Base-by-base conservation (phyloP, 2,888 invertebrate species). In the Fragum whitleyi region DNA sequence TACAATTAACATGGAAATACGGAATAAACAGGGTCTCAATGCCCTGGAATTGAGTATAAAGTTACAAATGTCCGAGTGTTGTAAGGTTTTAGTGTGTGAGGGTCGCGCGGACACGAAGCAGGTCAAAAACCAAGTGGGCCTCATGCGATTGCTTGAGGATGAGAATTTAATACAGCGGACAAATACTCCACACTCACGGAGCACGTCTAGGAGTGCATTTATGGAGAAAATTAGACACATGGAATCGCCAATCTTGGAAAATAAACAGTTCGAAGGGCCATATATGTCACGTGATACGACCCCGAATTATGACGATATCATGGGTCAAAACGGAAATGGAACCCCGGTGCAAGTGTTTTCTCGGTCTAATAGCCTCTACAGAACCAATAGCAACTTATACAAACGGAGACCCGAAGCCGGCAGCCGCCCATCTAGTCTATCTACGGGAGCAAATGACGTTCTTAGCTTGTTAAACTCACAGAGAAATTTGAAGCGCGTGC, bases 1-100 rank as follows among this genome's bases (percentile, higher is more conserved):
- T 5, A 47, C 78, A 1, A 65, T 89, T 0, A 79, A 89, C 65
- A 74, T 90, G 2, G 88, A 90, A 77, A 1, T 86, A 23, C 62
- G 74, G 29, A 90, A 89, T 74, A 77, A 71, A 47, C 79, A 89
- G 0, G 87, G 87, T 3, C 71, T 90, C 14, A 88, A 86, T 23
- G 86, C 89, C n/a, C 70, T 90, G 1, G 88, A 89, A 23, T 67
- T 90, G 36, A 87, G 88, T 28, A 87, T 90, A 11, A 90, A 90
- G 74, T 77, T 91, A 36, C 86, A 88, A 47, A 81, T 87, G 71
- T 68, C 87, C 9, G 89, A 90, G 39, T 90, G 89, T 65, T 90
- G 90, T 77, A 87, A 87, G 65, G 85, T 88, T 2, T 80, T 91
- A 14, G 83, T 90, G 0, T 84, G 83, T 47, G 87, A 90, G 62